Base-by-base conservation (phyloP, 2,113 vertebrate species). In the Patagioenas fasciata region DNA sequence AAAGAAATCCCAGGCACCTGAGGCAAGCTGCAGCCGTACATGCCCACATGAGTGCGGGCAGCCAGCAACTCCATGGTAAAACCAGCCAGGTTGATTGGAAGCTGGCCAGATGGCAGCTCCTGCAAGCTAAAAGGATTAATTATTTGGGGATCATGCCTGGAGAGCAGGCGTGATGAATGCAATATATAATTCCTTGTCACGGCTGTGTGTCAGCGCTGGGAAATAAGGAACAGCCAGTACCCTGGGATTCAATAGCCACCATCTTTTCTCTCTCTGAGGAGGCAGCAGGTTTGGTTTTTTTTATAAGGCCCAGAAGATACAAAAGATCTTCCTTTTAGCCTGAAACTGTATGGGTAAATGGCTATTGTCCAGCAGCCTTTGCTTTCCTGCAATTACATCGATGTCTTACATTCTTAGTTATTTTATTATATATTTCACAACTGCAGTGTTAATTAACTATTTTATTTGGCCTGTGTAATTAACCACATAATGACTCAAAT, bases 71-170 rank as follows among this genome's bases (percentile, higher is more conserved):
- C 86, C 0, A 0, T 75, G 64, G 86, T 89, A 79, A 93, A 95
- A 89, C 32, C 83, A 91, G 92, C 78, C 93, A 95, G 96, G 93
- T 73, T 64, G 91, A 53, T 50, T 96, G 96, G 96, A 95, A 93
- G 81, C 57, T 34, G 84, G 94, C 96, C 96, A 96, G 91, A 95
- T 97, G 96, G 93, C 93, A 96, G 93, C 93, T 96, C 75, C 82
- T 90, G 82, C 17, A 44, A 94, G 80, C 95, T 96, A 96, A 96
- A 95, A 95, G 93, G 95, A 97, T 96, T 95, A 97, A 96, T 97
- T 96, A 93, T 96, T 96, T 94, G 92, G 83, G 90, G 93, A 96
- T 96, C 92, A 91, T 74, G 95, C 93, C 93, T 96, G 95, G 92
- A 95, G 92, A 95, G 95, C 95, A 93, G 92, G 92, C 82, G 5